These are phyloP conservation scores for Iphiclides podalirius DNA, from an alignment of 2,888 invertebrate species.

Conservation along the genomic window DNA sequence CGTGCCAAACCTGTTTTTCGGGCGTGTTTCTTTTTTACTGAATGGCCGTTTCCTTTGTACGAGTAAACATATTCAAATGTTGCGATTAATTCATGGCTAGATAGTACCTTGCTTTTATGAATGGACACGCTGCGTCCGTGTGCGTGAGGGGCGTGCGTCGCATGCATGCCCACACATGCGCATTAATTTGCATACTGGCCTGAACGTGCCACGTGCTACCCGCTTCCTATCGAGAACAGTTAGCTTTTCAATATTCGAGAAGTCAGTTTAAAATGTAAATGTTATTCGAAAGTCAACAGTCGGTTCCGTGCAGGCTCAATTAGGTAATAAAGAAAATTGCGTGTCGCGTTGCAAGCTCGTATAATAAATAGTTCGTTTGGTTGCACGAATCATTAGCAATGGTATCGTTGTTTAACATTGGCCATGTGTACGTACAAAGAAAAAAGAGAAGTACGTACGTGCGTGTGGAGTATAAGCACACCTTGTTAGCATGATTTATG, in stretches of 20 bases:
- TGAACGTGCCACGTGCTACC: constrained; percentile 65
- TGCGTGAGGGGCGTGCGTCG: constrained; percentile 49
- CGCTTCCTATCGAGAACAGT: constrained; percentile 61
- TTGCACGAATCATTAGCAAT: constrained; percentile 43
- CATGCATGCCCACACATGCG: constrained; percentile 48
- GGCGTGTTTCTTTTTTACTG: constrained; percentile 50
- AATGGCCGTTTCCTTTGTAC: constrained; percentile 78
- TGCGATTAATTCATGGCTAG: constrained; percentile 80
- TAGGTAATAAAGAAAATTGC: constrained; percentile 13
- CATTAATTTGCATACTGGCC: constrained; percentile 69
- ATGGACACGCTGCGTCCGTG: constrained; percentile 60
- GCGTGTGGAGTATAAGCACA: constrained; percentile 40
- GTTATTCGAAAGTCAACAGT: constrained; percentile 64
- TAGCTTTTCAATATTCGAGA: constrained; percentile 72
- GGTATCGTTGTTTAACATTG: constrained; percentile 37
- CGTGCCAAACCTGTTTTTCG: constrained; percentile 76
- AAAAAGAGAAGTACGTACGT: constrained; percentile 43
- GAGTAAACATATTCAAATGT: constrained; percentile 79
- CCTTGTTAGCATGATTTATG: constrained; percentile 62
- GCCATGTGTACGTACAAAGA: constrained; percentile 26
- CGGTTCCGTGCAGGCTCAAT: constrained; percentile 36
- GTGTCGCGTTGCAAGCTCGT: not conserved
- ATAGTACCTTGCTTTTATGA: constrained; percentile 76
- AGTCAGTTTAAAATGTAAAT: constrained; percentile 71
- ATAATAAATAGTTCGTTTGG: constrained; percentile 49